Base-by-base conservation (phyloP, 2,113 vertebrate genomes). In the Syngnathus typhle region DNA sequence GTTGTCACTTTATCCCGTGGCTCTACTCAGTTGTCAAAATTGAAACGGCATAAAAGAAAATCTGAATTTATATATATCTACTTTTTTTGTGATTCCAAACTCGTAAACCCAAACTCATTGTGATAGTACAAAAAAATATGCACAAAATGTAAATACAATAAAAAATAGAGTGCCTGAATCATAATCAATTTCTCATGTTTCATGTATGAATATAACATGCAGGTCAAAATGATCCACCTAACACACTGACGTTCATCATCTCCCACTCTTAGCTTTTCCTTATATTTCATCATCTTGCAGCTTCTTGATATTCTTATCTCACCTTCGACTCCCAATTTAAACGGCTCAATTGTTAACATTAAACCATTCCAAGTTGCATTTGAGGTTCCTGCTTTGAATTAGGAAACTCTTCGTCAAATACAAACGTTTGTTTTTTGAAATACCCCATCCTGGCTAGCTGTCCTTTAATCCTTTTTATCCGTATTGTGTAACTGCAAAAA, bases 161-260 rank as follows among this genome's bases (percentile, higher is more conserved):
- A 58, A 58, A 7, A 7, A 16, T 5, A 15, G 12, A 16, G 5
- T 58, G 27, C 13, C 6, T n/a, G 60, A 44, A 23, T 51, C 8
- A 51, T 51, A 2, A 32, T 58, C 7, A 39, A n/a, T 39, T 41
- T 39, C 9, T 39, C 10, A 32, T 32, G 27, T 32, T 32, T 32
- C 27, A 32, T 32, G 61, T 64, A 76, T 72, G 66, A 76, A 79
- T 49, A 78, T 59, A 81, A 80, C 85, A 79, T 87, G 85, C 87
- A 87, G 74, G 65, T 67, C 64, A 77, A 70, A 84, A 77, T 16
- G 47, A 62, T 21, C n/a, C 54, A 21, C 11, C 21, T 27, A 12
- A 36, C 15, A 15, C 5, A 18, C 13, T 12, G 3, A 46, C 15
- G 16, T 11, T 44, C 8, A 2, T 52, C 21, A 21, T n/a, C 4